phyloP scores from a whole-genome alignment of 2,797 vertebrate species.

The Microtus agrestis region DNA sequence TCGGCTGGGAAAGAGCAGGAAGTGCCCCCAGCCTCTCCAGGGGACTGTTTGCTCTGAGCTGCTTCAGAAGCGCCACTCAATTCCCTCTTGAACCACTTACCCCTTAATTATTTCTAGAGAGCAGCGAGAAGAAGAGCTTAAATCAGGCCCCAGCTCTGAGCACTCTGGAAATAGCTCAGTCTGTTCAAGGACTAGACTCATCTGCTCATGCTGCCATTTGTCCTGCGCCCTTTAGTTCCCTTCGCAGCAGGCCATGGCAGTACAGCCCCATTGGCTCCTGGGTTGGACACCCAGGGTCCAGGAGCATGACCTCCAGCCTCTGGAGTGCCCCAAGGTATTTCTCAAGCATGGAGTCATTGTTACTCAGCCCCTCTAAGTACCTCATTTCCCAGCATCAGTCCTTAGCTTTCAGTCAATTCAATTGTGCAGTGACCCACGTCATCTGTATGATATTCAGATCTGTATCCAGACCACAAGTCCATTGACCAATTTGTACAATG shows the following conservation, averaged over 20 bases:
- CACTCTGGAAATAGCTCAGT: background rate
- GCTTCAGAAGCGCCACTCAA: slow-evolving; percentile 56
- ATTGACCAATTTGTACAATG: background rate
- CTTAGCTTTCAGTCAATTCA: background rate
- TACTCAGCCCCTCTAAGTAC: background rate
- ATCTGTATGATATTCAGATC: background rate
- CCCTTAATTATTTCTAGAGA: slow-evolving; percentile 70
- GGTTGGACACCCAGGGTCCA: fast-evolving
- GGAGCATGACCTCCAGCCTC: background rate
- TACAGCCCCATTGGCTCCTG: background rate
- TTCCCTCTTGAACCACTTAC: slow-evolving; percentile 71
- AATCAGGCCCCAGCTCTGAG: slow-evolving; percentile 4
- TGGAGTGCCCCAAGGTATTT: background rate
- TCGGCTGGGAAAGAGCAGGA: background rate
- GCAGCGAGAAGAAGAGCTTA: background rate
- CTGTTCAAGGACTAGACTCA: background rate
- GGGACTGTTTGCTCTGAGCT: slow-evolving; percentile 44
- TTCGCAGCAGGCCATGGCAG: background rate
- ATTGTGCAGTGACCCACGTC: background rate
- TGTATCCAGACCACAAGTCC: background rate
- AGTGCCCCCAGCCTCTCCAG: slow-evolving; percentile 3
- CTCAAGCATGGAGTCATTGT: background rate
- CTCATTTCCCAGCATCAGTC: background rate
- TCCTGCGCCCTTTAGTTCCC: background rate
- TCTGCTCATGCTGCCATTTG: background rate